phyloP scores from a whole-genome alignment of 1,140 invertebrate species.

The Stratiolaelaps scimitus region DNA sequence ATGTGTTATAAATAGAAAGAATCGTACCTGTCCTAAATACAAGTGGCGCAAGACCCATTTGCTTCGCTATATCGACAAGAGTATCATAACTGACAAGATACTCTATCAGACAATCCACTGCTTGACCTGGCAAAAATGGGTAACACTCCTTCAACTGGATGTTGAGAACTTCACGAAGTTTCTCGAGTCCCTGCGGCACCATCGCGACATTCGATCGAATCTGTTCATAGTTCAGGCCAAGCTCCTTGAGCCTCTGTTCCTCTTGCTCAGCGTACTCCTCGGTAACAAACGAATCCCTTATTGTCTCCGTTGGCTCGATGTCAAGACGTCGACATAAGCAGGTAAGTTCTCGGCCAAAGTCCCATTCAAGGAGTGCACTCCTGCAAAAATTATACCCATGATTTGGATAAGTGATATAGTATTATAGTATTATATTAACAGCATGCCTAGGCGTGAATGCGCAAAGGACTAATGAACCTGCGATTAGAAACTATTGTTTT shows the following conservation, averaged over 20 bases:
- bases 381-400: too few relatives aligned
- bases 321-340: neutral
- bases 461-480: too few relatives aligned
- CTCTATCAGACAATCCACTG: neutral
- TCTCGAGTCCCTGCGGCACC: neutral
- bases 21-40: constrained; percentile 11
- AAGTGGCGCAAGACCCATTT: constrained; percentile 11
- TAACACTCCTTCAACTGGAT: neutral
- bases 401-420: too few relatives aligned
- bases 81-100: neutral
- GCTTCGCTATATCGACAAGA: neutral
- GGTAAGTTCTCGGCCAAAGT: constrained; percentile 5
- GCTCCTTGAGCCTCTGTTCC: neutral
- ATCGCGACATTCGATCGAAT: neutral
- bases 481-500: too few relatives aligned
- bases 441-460: too few relatives aligned
- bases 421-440: too few relatives aligned
- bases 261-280: neutral
- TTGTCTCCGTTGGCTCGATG: neutral
- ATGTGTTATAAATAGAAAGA: neutral
- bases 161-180: neutral
- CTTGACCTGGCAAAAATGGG: constrained; percentile 4
- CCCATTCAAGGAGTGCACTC: constrained; percentile 8
- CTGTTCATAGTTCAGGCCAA: neutral
- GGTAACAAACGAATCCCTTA: constrained; percentile 4